A percentile compares a stretch with the other conserved stretches of the same genome.
Evolutionary conservation across 2,113 vertebrate genomes (phyloP).

Genomic region (Antigone vipio): DNA sequence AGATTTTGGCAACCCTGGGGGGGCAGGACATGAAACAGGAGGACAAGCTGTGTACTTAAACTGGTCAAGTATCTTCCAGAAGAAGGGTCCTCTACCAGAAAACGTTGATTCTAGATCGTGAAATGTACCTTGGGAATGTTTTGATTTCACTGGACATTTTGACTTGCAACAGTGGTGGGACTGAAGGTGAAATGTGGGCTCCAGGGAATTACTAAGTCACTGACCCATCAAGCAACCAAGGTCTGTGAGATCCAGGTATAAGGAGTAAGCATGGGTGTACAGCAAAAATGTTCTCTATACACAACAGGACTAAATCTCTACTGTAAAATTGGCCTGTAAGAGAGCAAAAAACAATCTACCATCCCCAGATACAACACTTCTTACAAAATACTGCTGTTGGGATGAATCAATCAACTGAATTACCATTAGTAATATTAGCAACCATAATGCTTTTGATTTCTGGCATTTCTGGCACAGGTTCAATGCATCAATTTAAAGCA

Average conservation of each 20-base stretch:
- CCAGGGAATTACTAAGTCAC: not conserved
- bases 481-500: constrained; percentile 24
- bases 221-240: not conserved
- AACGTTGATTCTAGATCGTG: not conserved
- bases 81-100: not conserved
- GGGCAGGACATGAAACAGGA: not conserved
- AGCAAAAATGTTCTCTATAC: not conserved
- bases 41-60: not conserved
- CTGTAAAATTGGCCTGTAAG: not conserved
- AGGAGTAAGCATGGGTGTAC: fast-evolving
- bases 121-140: not conserved
- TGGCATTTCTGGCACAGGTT: constrained; percentile 10
- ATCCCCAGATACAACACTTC: not conserved
- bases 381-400: not conserved
- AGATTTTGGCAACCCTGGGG: not conserved
- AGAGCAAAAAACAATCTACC: not conserved
- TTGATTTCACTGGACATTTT: not conserved
- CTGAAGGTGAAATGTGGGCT: not conserved
- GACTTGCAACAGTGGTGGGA: not conserved
- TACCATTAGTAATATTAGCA: not conserved
- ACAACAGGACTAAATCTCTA: not conserved
- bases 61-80: not conserved
- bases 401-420: not conserved
- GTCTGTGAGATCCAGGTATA: not conserved
- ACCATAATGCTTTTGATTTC: not conserved